Evolutionary conservation across 1,140 invertebrate species (phyloP), one percentile per base, ranked within the genome.

Genomic region (Arctopsyche grandis): DNA sequence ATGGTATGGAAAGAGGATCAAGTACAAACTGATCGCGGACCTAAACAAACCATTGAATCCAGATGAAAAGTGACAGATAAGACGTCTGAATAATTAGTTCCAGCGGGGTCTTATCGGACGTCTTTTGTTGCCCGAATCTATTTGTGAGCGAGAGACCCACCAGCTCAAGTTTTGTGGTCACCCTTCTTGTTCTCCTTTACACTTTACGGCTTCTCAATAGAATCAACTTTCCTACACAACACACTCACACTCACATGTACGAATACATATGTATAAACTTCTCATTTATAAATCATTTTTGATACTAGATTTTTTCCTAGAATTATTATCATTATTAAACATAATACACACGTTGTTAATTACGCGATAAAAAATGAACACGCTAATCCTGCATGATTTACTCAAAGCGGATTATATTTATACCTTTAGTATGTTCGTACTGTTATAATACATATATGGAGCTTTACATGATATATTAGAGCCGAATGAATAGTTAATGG

Each of bases 1-100:
- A 74, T 74, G 16, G 12, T 74, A 74, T 74, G 24, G 71, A 74
- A 74, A 74, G 44, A 74, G 71, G 71, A 74, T 74, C 71, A 48
- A 56, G 71, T 56, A 24, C 71, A 56, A 74, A 74, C 71, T 74
- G 71, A 74, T 74, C 71, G 71, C 21, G 48, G 71, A 24, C 71
- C 71, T 74, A 74, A 74, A 46, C 71, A 74, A 74, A 74, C 71
- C 71, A 74, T 74, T 71, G 69, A 71, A 71, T 71, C 38, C 71
- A 52, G 74, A 76, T 76, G 74, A 76, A 76, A 76, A 63, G 74
- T 76, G 74, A 76, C 74, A 76, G 74, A 76, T 76, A 76, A 52
- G 74, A 76, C 56, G 48, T 43, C 29, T 63, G 74, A 63, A 76
- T 76, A 76, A 76, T 76, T 76, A 76, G 74, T 76, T 76, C 56